Percentiles rank a stretch among this genome's conserved stretches.
Conservation (phyloP, 2,797 vertebrate species). For the Dicrostonyx torquatus region DNA sequence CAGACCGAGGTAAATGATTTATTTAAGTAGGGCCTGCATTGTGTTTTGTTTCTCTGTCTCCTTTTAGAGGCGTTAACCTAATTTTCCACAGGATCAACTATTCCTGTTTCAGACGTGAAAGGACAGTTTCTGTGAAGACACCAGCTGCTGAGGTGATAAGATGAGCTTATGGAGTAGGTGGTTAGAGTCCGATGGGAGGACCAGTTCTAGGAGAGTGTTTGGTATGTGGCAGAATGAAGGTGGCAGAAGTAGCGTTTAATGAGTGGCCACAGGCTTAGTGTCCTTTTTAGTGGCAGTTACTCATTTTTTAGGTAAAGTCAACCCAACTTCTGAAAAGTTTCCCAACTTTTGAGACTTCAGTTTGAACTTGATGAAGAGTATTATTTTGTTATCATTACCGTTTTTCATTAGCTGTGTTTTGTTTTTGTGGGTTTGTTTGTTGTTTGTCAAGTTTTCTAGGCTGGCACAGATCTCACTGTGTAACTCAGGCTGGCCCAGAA, state of each 20-base stretch:
- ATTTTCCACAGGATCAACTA: not conserved
- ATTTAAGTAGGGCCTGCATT: constrained; percentile 14
- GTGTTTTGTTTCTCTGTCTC: not conserved
- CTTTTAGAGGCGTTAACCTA: constrained; percentile 69
- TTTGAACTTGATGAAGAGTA: constrained; percentile 35
- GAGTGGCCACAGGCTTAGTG: not conserved
- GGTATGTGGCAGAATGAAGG: not conserved
- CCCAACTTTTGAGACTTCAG: constrained; percentile 22
- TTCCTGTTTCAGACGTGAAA: not conserved
- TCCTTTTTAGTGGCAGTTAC: not conserved
- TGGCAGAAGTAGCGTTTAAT: not conserved
- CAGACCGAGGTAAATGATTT: constrained; percentile 93
- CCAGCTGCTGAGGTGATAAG: constrained; percentile 47
- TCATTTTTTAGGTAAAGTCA: constrained; percentile 49
- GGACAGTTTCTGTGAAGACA: constrained; percentile 33
- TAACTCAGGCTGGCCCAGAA: not conserved
- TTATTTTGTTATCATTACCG: not conserved
- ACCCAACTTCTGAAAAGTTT: not conserved
- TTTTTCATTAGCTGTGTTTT: not conserved
- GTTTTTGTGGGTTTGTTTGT: not conserved
- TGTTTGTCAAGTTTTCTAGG: not conserved
- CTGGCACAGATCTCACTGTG: not conserved
- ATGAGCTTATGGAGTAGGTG: constrained; percentile 4
- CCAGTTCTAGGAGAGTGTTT: not conserved
- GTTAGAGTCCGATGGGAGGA: not conserved